Base-by-base conservation (phyloP, 2,888 invertebrate species). In the Liodrosophila aerea region DNA sequence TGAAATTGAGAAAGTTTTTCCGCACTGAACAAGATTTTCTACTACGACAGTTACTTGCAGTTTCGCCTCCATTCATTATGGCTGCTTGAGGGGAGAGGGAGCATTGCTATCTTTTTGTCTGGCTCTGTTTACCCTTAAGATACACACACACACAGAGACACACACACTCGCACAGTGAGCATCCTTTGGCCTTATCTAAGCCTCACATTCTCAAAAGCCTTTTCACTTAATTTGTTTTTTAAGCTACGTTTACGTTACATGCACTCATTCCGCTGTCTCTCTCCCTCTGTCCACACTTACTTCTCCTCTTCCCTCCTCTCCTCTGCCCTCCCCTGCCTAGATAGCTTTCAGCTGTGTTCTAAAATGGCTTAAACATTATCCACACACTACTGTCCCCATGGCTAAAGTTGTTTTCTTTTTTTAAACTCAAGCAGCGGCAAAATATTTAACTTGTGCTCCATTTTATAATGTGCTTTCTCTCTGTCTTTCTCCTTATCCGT, bases 301-400 rank as follows among this genome's bases (percentile, higher is more conserved):
- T 18, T 34, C 43, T 40, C 50, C 33, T 37, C 43, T 37, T 47
- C 30, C n/a, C 2, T 22, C 22, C 22, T 22, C 22, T 22, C 30
- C n/a, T 16, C 36, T 49, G 29, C 49, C 5, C 22, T 22, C 22
- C 22, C 22, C 22, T 22, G 22, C 56, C 41, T 52, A 51, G 56
- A 37, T 50, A 41, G 56, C 53, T 63, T 59, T 56, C 27, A 22
- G 46, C 61, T 70, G 63, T 59, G 29, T 54, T 45, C 59, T 68
- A 76, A 77, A 76, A 81, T 77, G 74, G 81, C 77, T 76, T 73
- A 54, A 64, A 59, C 69, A 63, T 61, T 69, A 69, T 37, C 45
- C 18, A 16, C 57, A 22, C 15, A 43, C 53, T n/a, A 58, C 58
- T 64, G 44, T 9, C 46, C 57, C 27, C 49, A 64, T 56, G 68